A percentile compares a stretch with the other conserved stretches of the same genome.
These are phyloP conservation scores for Littorina saxatilis DNA, from an alignment of 1,140 invertebrate species.

Conservation along the genomic window DNA sequence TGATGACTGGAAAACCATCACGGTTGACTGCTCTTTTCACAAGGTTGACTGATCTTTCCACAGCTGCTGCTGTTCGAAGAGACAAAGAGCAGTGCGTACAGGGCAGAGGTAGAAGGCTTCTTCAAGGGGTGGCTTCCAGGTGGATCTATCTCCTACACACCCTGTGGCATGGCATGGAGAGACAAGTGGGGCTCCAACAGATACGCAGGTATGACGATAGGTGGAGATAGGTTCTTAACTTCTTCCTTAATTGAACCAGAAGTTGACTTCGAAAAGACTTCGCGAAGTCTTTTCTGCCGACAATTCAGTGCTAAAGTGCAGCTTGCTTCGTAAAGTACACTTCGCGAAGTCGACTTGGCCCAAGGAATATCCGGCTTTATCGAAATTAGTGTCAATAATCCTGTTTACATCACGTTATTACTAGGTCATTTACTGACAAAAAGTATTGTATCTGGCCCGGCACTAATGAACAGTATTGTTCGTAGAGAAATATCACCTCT, in stretches of 20 bases:
- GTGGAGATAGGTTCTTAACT: background rate
- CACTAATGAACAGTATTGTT: too few relatives aligned
- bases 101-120: conserved; percentile 46
- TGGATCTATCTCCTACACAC: conserved; percentile 57
- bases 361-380: background rate
- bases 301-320: background rate
- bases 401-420: too few relatives aligned
- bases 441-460: too few relatives aligned
- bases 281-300: background rate
- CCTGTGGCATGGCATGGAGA: conserved; percentile 66
- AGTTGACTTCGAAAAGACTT: too few relatives aligned
- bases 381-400: too few relatives aligned
- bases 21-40: too few relatives aligned
- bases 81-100: conserved; percentile 48
- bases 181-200: conserved; percentile 64
- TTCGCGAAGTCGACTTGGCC: background rate
- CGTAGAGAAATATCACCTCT: too few relatives aligned
- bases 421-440: too few relatives aligned
- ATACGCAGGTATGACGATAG: conserved; percentile 54
- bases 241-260: too few relatives aligned
- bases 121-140: conserved; percentile 59
- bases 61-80: conserved; percentile 61
- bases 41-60: too few relatives aligned
- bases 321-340: background rate
- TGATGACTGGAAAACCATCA: too few relatives aligned